Base-by-base conservation (phyloP, 2,113 vertebrate species). In the Upupa epops region DNA sequence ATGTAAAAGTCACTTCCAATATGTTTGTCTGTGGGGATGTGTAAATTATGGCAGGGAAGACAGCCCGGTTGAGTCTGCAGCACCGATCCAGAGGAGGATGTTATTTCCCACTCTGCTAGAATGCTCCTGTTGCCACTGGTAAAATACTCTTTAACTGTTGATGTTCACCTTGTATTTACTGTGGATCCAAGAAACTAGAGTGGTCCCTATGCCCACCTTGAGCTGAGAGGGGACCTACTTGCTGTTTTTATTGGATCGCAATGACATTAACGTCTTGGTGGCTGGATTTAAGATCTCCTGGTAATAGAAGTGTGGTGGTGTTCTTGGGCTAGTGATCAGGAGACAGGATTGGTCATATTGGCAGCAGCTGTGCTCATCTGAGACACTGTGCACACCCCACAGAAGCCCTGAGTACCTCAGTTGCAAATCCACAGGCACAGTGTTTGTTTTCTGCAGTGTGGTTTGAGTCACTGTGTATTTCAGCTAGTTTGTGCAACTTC, bases 61-160 rank as follows among this genome's bases (percentile, higher is more conserved):
- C 51, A 79, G 72, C 32, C 55, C 0, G 1, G 48, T 19, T 1
- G 3, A 66, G 45, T 61, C 61, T 3, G 1, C 55, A 80, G 60
- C 68, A 24, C 29, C 18, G 49, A 71, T 66, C 64, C 48, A 70
- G 21, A 42, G 37, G 36, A 80, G 83, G 13, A 56, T 72, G 5
- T 68, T 82, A 71, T 88, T 93, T 94, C 56, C 64, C 68, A 17
- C 69, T 74, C 65, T 66, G 69, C 83, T 86, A 32, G 25, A 55
- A 79, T 81, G 42, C 22, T 83, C 29, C 86, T 0, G 0, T 28
- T 55, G 11, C 56, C 72, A 63, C 17, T 63, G 60, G 34, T 83
- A 64, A 51, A 81, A 77, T 17, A 8, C 5, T 37, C 36, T 54
- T 42, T 40, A 86, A 49, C 51, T 72, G 7, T 31, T 69, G 46